phyloP scores from a whole-genome alignment of 2,888 invertebrate species.

The Callosobruchus maculatus region DNA sequence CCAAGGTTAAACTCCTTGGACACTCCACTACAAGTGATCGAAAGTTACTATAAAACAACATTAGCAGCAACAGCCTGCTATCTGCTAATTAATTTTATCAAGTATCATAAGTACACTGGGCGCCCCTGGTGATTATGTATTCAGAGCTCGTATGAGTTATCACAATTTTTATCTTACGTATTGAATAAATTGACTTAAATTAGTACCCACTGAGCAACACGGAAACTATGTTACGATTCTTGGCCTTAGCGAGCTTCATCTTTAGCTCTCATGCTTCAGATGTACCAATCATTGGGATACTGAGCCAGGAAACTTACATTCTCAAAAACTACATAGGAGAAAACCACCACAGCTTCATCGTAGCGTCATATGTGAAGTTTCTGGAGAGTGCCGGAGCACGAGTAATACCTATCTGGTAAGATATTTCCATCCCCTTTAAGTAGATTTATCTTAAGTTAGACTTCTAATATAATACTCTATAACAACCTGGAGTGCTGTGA shows the following conservation, averaged over 20 bases:
- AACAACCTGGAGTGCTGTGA: too few species aligned
- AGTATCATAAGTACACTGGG: too few species aligned
- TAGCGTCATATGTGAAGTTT: slow-evolving; percentile 85
- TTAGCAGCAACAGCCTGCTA: too few species aligned
- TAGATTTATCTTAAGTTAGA: too few species aligned
- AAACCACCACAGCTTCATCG: slow-evolving; percentile 65
- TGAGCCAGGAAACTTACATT: slow-evolving; percentile 64
- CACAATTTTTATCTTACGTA: not conserved
- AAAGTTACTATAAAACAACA: too few species aligned
- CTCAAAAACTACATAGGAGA: slow-evolving; percentile 54
- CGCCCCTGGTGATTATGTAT: too few species aligned
- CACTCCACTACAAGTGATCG: too few species aligned
- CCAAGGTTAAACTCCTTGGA: too few species aligned
- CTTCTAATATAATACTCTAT: too few species aligned
- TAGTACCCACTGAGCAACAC: not conserved
- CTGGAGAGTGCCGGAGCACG: slow-evolving; percentile 85
- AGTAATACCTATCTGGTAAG: slow-evolving; percentile 79
- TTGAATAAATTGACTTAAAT: not conserved
- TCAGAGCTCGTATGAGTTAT: not conserved
- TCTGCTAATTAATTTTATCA: too few species aligned
- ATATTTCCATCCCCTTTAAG: slow-evolving; percentile 1
- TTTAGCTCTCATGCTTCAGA: slow-evolving; percentile 26
- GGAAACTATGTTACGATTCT: not conserved
- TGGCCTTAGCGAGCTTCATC: not conserved
- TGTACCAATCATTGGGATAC: slow-evolving; percentile 65